These are phyloP conservation scores for Trematocara zebra DNA, from an alignment of 2,113 vertebrate genomes.

Conservation along the genomic window DNA sequence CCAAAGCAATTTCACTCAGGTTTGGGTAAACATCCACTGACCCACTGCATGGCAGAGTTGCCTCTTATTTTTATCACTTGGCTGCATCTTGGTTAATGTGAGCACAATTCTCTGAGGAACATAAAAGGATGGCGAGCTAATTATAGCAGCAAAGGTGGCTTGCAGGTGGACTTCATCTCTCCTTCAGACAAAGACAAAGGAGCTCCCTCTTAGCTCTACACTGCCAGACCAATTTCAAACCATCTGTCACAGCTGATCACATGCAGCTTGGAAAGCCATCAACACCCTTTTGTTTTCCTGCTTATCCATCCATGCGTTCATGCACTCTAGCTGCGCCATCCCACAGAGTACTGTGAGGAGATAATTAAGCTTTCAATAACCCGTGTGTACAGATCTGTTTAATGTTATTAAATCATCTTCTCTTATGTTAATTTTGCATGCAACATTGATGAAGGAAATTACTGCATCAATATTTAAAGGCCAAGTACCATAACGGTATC, in stretches of 20 bases:
- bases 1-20: background rate
- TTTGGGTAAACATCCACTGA: background rate
- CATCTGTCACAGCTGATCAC: conserved; percentile 20
- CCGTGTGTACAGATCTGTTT: background rate
- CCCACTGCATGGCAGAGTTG: background rate
- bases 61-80: background rate
- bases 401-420: background rate
- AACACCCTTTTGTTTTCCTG: conserved; percentile 22
- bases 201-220: background rate
- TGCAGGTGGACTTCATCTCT: conserved; percentile 5
- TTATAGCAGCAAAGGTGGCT: background rate
- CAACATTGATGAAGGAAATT: background rate
- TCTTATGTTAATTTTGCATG: background rate
- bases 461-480: background rate
- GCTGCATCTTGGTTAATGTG: background rate
- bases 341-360: background rate
- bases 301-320: background rate
- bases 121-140: background rate
- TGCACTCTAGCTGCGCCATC: background rate
- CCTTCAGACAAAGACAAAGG: conserved; percentile 22
- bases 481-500: background rate
- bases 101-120: background rate
- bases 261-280: conserved; percentile 2
- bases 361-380: background rate
- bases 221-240: conserved; percentile 9